phyloP scores from a whole-genome alignment of 2,797 vertebrate species.

The Sebastes elongatus region DNA sequence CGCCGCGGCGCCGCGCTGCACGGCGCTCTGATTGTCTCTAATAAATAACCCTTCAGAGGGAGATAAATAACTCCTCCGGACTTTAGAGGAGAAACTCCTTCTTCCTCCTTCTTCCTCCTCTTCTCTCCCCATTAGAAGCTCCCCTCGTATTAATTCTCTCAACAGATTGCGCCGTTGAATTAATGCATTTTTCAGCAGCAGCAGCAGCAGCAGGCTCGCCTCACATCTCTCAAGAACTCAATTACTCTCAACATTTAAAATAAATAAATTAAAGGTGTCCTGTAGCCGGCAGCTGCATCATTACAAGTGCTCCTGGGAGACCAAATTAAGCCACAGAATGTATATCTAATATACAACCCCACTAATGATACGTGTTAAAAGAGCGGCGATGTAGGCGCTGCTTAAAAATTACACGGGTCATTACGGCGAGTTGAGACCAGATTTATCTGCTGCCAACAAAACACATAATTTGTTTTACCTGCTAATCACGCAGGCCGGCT shows the following conservation, averaged over 20 bases:
- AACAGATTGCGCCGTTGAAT: conserved; percentile 62
- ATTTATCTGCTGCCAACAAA: conserved; percentile 84
- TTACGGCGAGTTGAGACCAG: conserved; percentile 80
- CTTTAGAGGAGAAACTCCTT: background rate
- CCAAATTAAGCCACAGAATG: conserved; percentile 81
- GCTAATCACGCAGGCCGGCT: conserved; percentile 77
- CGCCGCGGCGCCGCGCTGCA: background rate
- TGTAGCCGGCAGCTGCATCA: conserved; percentile 78
- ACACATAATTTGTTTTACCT: conserved; percentile 81
- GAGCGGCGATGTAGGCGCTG: conserved; percentile 77
- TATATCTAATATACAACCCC: conserved; percentile 83
- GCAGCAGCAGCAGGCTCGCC: conserved; percentile 53
- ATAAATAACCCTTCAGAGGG: conserved; percentile 63
- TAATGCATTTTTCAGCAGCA: conserved; percentile 62
- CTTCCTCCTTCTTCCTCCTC: background rate
- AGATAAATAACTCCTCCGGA: conserved; percentile 47
- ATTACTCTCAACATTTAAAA: conserved; percentile 84
- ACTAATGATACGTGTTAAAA: conserved; percentile 83
- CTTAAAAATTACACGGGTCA: conserved; percentile 84
- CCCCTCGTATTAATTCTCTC: conserved; percentile 56
- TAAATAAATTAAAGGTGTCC: conserved; percentile 83
- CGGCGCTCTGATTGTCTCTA: conserved; percentile 26
- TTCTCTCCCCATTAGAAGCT: conserved; percentile 33
- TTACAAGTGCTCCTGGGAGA: conserved; percentile 80
- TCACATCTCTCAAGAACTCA: conserved; percentile 77